Conservation (phyloP, 2,888 invertebrate genomes). For the Latrodectus elegans region DNA sequence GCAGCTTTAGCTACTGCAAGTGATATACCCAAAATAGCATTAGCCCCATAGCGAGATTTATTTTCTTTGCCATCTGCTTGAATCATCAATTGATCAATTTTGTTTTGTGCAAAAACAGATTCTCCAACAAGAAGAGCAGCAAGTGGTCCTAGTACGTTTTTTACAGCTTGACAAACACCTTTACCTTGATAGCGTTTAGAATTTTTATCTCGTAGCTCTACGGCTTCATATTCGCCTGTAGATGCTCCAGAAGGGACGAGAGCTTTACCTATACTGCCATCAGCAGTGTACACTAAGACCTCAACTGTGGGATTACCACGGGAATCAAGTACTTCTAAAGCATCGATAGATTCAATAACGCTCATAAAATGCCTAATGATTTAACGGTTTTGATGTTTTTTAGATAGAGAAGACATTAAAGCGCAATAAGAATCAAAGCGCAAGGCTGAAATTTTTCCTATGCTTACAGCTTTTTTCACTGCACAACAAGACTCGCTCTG, state of each 20-base stretch:
- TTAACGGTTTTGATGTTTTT: too few relatives aligned
- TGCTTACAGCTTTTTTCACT: too few relatives aligned
- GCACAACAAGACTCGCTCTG: too few relatives aligned
- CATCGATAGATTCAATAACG: not conserved
- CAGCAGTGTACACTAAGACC: constrained; percentile 49
- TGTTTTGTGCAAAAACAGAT: not conserved
- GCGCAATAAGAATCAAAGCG: too few relatives aligned
- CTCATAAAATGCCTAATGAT: not conserved
- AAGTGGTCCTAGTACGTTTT: not conserved
- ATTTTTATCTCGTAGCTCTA: constrained; percentile 64
- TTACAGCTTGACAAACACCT: constrained; percentile 12
- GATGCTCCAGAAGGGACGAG: constrained; percentile 67
- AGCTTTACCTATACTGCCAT: constrained; percentile 34
- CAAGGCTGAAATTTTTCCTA: too few relatives aligned
- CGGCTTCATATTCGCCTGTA: constrained; percentile 62
- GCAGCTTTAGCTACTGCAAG: constrained; percentile 76
- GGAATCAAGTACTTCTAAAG: constrained; percentile 56
- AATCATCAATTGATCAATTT: constrained; percentile 21
- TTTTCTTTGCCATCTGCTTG: constrained; percentile 23
- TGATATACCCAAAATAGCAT: constrained; percentile 76
- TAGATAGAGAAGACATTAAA: too few relatives aligned
- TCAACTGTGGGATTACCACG: constrained; percentile 66
- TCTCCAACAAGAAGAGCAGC: not conserved
- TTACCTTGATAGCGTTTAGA: constrained; percentile 17
- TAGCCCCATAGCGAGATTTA: constrained; percentile 75